These are phyloP conservation scores for Coturnix japonica DNA, from an alignment of 2,113 vertebrate species.

Conservation along the genomic window DNA sequence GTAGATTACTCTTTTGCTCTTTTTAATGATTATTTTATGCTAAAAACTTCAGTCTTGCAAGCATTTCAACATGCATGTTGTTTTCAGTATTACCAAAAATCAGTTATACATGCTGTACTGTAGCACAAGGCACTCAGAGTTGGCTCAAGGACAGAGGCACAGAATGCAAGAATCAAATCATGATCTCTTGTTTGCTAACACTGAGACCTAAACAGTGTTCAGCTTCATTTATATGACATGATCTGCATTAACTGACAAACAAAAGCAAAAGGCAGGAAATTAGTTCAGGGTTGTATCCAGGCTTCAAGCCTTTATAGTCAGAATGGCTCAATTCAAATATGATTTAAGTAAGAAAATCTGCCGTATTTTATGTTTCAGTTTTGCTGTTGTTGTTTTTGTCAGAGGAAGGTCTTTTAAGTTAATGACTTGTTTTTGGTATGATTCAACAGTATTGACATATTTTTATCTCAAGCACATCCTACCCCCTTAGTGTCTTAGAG, in stretches of 20 bases:
- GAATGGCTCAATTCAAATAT: not conserved
- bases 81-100: not conserved
- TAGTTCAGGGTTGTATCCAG: not conserved
- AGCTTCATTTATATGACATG: not conserved
- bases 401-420: not conserved
- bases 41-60: not conserved
- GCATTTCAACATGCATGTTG: not conserved
- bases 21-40: not conserved
- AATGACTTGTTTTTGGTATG: not conserved
- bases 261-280: conserved; percentile 1
- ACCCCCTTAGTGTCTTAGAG: not conserved
- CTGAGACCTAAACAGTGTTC: not conserved
- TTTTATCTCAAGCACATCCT: not conserved
- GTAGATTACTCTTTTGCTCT: not conserved
- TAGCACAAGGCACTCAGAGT: not conserved
- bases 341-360: not conserved
- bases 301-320: not conserved
- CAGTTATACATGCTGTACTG: not conserved
- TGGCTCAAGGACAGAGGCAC: not conserved
- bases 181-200: not conserved
- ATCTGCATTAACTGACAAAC: not conserved
- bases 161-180: not conserved
- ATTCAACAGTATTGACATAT: not conserved
- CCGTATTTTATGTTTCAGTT: not conserved
- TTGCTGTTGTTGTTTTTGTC: not conserved